These are phyloP conservation scores for Peromyscus attwateri DNA, from an alignment of 2,797 vertebrate genomes.

Conservation along the genomic window DNA sequence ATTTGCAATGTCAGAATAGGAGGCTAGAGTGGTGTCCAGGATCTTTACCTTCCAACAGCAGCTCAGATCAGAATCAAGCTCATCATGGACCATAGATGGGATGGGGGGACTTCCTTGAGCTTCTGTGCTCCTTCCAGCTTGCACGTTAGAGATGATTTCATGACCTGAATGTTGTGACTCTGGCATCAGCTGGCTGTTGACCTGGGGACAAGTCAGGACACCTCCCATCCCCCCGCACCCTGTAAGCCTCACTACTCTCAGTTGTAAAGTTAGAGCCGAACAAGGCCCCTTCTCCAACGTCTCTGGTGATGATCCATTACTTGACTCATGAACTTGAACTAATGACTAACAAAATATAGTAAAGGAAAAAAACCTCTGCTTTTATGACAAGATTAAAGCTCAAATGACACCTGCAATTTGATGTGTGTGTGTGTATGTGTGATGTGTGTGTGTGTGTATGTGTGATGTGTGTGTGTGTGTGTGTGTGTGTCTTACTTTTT, in stretches of 20 bases:
- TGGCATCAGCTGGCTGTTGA: background rate
- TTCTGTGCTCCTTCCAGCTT: background rate
- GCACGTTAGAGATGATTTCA: too few species aligned
- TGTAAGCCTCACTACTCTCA: background rate
- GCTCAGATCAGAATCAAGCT: background rate
- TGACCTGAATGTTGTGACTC: background rate
- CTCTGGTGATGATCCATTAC: background rate
- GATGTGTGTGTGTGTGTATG: background rate
- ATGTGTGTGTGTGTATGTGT: background rate
- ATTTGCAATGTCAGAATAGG: constrained; percentile 1
- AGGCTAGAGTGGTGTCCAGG: constrained; percentile 45
- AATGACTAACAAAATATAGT: constrained; percentile 39
- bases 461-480: too few species aligned
- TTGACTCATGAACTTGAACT: constrained; percentile 64
- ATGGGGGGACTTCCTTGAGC: background rate
- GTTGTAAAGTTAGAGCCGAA: background rate
- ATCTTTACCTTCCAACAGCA: constrained; percentile 57
- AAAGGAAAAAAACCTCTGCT: constrained; percentile 15
- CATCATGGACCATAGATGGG: background rate
- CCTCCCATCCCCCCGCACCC: background rate
- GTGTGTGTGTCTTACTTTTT: background rate
- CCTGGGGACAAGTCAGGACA: background rate
- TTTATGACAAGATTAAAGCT: constrained; percentile 58
- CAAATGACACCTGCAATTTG: background rate
- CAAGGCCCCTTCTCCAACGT: background rate